Conservation (phyloP, 2,113 vertebrate genomes). For the Blennius ocellaris region DNA sequence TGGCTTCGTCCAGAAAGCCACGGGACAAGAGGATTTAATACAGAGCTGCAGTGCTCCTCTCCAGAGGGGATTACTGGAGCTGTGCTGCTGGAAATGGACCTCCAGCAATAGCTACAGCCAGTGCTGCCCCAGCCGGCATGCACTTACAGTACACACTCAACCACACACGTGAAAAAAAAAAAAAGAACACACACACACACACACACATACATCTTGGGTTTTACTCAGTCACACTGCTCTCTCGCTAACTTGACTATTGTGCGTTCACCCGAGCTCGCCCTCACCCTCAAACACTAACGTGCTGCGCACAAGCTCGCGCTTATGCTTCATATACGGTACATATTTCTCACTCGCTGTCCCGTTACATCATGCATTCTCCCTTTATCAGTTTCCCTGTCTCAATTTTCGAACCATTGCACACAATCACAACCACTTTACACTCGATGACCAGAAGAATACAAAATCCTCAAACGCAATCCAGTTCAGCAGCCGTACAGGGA, state of each 20-base stretch:
- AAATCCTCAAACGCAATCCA: constrained; percentile 4
- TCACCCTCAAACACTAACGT: constrained; percentile 16
- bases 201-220: constrained; percentile 11
- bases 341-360: constrained; percentile 25
- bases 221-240: constrained; percentile 24
- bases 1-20: constrained; percentile 74
- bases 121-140: constrained; percentile 42
- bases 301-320: constrained; percentile 22
- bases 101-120: constrained; percentile 57
- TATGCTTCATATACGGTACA: constrained; percentile 31
- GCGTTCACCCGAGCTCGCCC: constrained; percentile 23
- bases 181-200: constrained; percentile 1
- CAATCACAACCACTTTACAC: constrained; percentile 37
- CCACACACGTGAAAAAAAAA: constrained; percentile 10
- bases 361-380: constrained; percentile 32
- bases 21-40: constrained; percentile 78
- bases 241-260: constrained; percentile 15
- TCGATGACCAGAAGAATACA: constrained; percentile 36
- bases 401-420: constrained; percentile 52
- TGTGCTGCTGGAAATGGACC: constrained; percentile 65
- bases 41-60: constrained; percentile 68
- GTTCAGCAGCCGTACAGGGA: background rate
- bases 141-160: constrained; percentile 29
- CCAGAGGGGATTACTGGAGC: constrained; percentile 77
- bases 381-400: constrained; percentile 21